Evolutionary conservation across 2,888 invertebrate genomes (phyloP).

Genomic region (Scaeva pyrastri): DNA sequence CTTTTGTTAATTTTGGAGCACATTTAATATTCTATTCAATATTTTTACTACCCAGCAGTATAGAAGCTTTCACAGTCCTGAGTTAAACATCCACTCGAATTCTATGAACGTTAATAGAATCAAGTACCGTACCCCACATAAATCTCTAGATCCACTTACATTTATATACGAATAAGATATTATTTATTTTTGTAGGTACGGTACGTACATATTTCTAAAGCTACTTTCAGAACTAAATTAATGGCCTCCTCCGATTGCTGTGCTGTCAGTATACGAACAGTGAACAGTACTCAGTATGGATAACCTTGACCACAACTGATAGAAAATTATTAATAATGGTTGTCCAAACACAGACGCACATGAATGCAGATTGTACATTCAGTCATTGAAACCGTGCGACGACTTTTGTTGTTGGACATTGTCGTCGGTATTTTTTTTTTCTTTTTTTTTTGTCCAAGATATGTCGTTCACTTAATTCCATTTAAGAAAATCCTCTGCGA

Average conservation of each 20-base stretch:
- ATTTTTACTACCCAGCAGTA: not conserved
- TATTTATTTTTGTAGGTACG: no score
- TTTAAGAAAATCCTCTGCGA: constrained; percentile 57
- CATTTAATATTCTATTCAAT: not conserved
- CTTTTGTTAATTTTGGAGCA: not conserved
- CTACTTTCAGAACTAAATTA: constrained; percentile 57
- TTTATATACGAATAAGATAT: not conserved
- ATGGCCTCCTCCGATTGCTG: constrained; percentile 32
- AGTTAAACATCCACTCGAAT: constrained; percentile 14
- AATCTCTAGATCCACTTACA: constrained; percentile 58
- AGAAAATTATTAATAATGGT: constrained; percentile 46
- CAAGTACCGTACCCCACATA: constrained; percentile 24
- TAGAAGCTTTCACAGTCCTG: constrained; percentile 4
- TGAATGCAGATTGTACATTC: constrained; percentile 40
- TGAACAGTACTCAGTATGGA: not conserved
- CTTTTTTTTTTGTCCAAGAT: constrained; percentile 9
- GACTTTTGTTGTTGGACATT: not conserved
- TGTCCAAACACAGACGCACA: constrained; percentile 31
- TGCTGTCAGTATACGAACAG: not conserved
- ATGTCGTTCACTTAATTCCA: constrained; percentile 59
- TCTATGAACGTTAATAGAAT: constrained; percentile 54
- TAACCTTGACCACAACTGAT: constrained; percentile 67
- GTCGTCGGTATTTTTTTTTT: no score
- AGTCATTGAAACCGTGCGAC: constrained; percentile 16
- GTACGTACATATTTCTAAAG: not conserved